phyloP scores from a whole-genome alignment of 1,140 invertebrate genomes.

The Neuroterus valhalla region DNA sequence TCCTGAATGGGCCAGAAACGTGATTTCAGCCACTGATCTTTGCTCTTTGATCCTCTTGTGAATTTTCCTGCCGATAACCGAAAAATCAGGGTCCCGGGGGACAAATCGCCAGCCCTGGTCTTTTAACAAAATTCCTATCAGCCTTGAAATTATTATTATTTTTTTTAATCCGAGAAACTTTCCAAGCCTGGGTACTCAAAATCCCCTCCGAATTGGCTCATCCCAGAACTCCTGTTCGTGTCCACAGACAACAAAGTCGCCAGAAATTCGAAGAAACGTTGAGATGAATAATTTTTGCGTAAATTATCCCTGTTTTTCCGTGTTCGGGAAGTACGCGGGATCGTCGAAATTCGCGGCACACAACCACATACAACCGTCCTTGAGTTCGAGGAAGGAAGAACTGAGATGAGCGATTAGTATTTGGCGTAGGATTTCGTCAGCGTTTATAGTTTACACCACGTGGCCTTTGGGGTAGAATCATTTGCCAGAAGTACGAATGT shows the following conservation, averaged over 20 bases:
- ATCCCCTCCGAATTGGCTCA: background rate
- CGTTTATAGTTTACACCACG: slow-evolving; percentile 10
- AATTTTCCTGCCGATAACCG: background rate
- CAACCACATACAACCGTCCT: background rate
- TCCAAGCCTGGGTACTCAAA: background rate
- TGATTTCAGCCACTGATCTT: slow-evolving; percentile 44
- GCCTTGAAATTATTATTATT: background rate
- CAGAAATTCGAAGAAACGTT: too few relatives aligned
- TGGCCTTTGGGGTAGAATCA: background rate
- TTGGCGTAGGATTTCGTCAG: background rate
- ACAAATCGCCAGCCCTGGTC: background rate
- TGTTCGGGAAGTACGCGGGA: too few relatives aligned
- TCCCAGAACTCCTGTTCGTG: too few relatives aligned
- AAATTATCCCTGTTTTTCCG: too few relatives aligned
- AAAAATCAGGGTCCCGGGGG: background rate
- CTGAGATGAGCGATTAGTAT: background rate
- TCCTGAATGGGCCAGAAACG: background rate
- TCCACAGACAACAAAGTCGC: too few relatives aligned
- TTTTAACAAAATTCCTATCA: background rate
- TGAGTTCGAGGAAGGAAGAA: background rate
- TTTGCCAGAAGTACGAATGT: background rate
- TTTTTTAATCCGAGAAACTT: background rate
- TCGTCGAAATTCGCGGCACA: too few relatives aligned
- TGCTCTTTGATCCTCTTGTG: slow-evolving; percentile 53
- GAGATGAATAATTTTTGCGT: too few relatives aligned